Conservation (phyloP, 1,140 invertebrate species). For the Mizuhopecten yessoensis region DNA sequence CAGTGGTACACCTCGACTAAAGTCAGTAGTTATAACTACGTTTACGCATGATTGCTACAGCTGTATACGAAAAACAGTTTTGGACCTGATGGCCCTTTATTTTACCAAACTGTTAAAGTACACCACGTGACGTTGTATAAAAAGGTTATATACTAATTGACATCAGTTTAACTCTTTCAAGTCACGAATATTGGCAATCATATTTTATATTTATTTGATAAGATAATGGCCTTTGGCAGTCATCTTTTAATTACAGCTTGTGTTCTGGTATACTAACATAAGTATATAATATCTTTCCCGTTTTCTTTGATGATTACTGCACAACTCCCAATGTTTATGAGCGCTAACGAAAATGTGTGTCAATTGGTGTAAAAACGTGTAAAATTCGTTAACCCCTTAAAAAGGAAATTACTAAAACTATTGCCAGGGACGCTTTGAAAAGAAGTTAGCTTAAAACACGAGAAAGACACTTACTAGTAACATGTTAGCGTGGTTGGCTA, state of each 20-base stretch:
- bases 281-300: background rate
- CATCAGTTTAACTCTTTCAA: background rate
- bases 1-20: too few relatives aligned
- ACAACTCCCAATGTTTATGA: background rate
- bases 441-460: background rate
- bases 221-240: background rate
- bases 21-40: too few relatives aligned
- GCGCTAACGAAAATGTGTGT: background rate
- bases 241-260: too few relatives aligned
- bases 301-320: background rate
- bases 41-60: too few relatives aligned
- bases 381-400: background rate
- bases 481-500: too few relatives aligned
- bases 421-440: background rate
- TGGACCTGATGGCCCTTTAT: too few relatives aligned
- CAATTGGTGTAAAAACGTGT: constrained; percentile 26
- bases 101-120: background rate
- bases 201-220: background rate
- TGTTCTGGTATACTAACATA: too few relatives aligned
- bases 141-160: background rate
- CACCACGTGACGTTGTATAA: background rate
- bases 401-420: background rate
- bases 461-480: background rate
- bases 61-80: too few relatives aligned
- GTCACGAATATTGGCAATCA: constrained; percentile 29